Conservation (phyloP, 1,140 invertebrate genomes). For the Sarcophaga peregrina region DNA sequence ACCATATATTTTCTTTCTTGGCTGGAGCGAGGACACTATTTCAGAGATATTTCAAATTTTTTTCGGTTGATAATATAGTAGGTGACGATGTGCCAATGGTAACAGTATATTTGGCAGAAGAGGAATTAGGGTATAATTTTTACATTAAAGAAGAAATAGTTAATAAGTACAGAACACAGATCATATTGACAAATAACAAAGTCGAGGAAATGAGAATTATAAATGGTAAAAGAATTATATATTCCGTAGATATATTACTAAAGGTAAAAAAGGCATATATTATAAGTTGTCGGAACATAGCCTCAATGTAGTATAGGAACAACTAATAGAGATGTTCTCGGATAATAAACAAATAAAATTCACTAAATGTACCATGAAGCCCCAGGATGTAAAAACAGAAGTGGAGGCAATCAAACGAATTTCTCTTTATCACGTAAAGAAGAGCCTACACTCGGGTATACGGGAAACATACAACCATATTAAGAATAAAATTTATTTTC, state of each 20-base stretch:
- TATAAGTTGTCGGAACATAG: conserved; percentile 22
- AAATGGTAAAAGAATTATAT: conserved; percentile 34
- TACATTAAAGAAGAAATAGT: conserved; percentile 46
- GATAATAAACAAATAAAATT: conserved; percentile 37
- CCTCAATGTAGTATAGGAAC: conserved; percentile 41
- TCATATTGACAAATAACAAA: conserved; percentile 39
- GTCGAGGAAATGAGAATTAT: neutral
- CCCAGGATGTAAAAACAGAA: conserved; percentile 39
- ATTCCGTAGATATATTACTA: neutral
- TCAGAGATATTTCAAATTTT: neutral
- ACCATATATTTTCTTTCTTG: too few relatives aligned
- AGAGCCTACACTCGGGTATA: conserved; percentile 45
- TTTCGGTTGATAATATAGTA: neutral
- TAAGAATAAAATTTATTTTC: conserved; percentile 44
- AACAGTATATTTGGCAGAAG: conserved; percentile 48
- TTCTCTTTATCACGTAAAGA: conserved; percentile 39
- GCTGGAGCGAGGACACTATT: too few relatives aligned
- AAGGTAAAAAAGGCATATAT: conserved; percentile 1
- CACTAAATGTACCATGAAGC: conserved; percentile 39
- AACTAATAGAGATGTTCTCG: conserved; percentile 45
- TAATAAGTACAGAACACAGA: conserved; percentile 48
- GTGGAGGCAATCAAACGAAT: conserved; percentile 43
- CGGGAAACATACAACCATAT: conserved; percentile 44
- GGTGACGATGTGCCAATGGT: neutral
- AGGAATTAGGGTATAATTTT: conserved; percentile 46